Conservation (phyloP, 2,888 invertebrate genomes). For the Melangyna quadrimaculata region DNA sequence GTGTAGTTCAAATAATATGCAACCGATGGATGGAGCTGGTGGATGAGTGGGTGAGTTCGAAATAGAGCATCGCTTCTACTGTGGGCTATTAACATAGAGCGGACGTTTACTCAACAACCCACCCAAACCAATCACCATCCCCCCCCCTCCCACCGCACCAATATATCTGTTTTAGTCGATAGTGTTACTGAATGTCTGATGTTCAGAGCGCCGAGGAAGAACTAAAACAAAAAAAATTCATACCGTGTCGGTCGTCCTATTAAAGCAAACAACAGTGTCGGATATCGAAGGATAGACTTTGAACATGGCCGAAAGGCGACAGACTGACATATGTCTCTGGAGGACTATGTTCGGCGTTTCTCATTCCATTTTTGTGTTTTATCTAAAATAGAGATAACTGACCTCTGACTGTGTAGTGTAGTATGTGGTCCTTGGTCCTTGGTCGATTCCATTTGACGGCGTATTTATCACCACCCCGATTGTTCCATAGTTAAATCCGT, state of each 20-base stretch:
- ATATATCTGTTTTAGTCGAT: slow-evolving; percentile 57
- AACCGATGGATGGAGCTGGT: slow-evolving; percentile 40
- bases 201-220: slow-evolving; percentile 36
- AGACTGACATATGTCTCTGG: slow-evolving; percentile 68
- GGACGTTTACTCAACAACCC: neutral
- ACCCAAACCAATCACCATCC: neutral
- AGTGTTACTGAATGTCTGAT: slow-evolving; percentile 52
- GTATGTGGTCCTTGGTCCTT: slow-evolving; percentile 11
- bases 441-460: slow-evolving; percentile 23
- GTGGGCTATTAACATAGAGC: slow-evolving; percentile 43
- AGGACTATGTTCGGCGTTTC: slow-evolving; percentile 40
- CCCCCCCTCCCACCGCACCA: slow-evolving; percentile 12
- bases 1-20: slow-evolving; percentile 65
- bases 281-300: slow-evolving; percentile 53
- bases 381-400: slow-evolving; percentile 52
- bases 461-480: slow-evolving; percentile 60
- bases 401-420: slow-evolving; percentile 46
- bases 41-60: slow-evolving; percentile 62
- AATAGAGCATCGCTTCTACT: slow-evolving; percentile 56
- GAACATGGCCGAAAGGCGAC: slow-evolving; percentile 67
- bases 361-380: slow-evolving; percentile 37
- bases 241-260: slow-evolving; percentile 9
- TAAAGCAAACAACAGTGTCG: slow-evolving; percentile 68
- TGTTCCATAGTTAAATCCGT: slow-evolving; percentile 62
- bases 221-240: neutral